These are phyloP conservation scores for Drosophila subpulchrella DNA, from an alignment of 1,140 invertebrate genomes.

Conservation along the genomic window DNA sequence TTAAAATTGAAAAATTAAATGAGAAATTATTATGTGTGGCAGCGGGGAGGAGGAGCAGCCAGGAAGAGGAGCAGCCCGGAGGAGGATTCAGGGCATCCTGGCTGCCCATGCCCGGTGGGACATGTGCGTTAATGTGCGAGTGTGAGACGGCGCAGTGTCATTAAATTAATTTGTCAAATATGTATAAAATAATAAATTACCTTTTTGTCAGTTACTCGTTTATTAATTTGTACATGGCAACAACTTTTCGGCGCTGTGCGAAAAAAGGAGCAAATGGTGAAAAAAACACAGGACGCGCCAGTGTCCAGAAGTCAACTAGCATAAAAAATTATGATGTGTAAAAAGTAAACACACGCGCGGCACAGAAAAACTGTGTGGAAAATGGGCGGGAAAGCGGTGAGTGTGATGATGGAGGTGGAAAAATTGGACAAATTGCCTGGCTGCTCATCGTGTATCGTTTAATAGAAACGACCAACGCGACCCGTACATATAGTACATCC, in stretches of 20 bases:
- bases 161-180: conserved; percentile 84
- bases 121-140: conserved; percentile 41
- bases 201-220: conserved; percentile 83
- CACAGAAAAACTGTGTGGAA: neutral
- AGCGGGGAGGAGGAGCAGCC: conserved; percentile 27
- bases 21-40: conserved; percentile 83
- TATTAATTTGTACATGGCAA: conserved; percentile 83
- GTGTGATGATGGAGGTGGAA: conserved; percentile 4
- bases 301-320: conserved; percentile 78
- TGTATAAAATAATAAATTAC: conserved; percentile 84
- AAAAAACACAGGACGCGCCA: conserved; percentile 47
- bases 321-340: conserved; percentile 81
- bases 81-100: neutral
- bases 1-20: conserved; percentile 84
- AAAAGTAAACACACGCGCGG: conserved; percentile 62
- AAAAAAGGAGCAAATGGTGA: conserved; percentile 41
- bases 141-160: conserved; percentile 60
- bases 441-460: conserved; percentile 72
- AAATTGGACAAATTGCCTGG: conserved; percentile 66
- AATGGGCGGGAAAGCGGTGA: conserved; percentile 1
- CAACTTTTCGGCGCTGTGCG: conserved; percentile 66
- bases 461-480: conserved; percentile 56
- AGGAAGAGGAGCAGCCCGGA: neutral
- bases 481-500: neutral
- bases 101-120: conserved; percentile 20